Base-by-base conservation (phyloP, 1,140 invertebrate species). In the Drosophila littoralis region DNA sequence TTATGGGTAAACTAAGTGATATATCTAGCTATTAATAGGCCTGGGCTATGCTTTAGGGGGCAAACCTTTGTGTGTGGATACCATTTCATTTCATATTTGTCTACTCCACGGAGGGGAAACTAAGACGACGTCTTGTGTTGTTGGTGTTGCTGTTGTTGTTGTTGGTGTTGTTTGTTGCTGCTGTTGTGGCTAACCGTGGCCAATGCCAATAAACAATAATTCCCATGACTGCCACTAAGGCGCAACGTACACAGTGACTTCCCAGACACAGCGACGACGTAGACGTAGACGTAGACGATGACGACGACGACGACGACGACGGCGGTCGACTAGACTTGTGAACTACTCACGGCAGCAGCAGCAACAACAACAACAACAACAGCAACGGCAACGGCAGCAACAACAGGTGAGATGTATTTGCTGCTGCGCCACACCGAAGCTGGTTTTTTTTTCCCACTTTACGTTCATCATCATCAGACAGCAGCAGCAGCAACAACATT, bases 171-270 rank as follows among this genome's bases (percentile, higher is more conserved):
- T 17, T 33, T 58, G 63, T 12, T 60, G 63, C 40, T 73, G 55
- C 38, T 72, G 61, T 65, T 80, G 81, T 84, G 81, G 69, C 66
- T 63, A 76, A 74, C 79, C 73, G 73, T 88, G 84, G 84, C 77
- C 79, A 83, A 88, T 88, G 80, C 84, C 84, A 84, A 89, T 89
- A 89, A 89, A 89, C 85, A 89, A 89, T 89, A 89, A 89, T 89
- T 89, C 84, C 84, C 84, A 89, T 89, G 84, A 89, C 84, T 89
- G 84, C 84, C 84, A 89, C 76, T 75, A 71, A 77, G 77, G 79
- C 83, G 79, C 81, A 81, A 88, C 76, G 59, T 79, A 77, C 68
- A 83, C 72, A 65, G 58, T 61, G 84, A 88, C 84, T 89, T 89
- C 77, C 84, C 84, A 89, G 84, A 89, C 84, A 89, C 71, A 46